Base-by-base conservation (phyloP, 2,888 invertebrate species). In the Pammene aurita region DNA sequence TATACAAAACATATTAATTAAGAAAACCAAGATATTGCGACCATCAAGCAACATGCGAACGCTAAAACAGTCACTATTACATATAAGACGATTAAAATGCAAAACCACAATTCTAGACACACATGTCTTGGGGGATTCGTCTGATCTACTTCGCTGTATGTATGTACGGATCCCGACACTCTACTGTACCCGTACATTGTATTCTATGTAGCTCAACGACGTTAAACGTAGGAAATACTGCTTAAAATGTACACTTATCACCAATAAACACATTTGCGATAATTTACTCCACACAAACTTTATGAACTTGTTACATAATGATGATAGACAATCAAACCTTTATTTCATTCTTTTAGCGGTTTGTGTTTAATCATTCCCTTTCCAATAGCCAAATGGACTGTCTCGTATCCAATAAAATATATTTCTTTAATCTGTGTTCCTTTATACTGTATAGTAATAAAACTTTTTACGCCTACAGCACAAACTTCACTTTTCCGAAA, bases 61-160 rank as follows among this genome's bases (percentile, higher is more conserved):
- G 58, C 66, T 13, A 66, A 14, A 42, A 58, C 13, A 11, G 42
- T 50, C 14, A 66, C 66, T 0, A 42, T 66, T 16, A 48, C 10
- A 34, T 42, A 66, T 0, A 58, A n/a, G 0, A 66, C 5, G 4
- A 58, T 58, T 10, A 66, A n/a, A 26, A 58, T 7, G 34, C 41
- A 66, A 34, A 66, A 58, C 34, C 66, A 66, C 14, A 50, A n/a
- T 6, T 42, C 52, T 5, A 66, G 41, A 16, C 48, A 58, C 0
- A 57, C 34, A 9, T 66, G 58, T 0, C 52, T 58, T 4, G 66
- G 26, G 0, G 57, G 50, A 10, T 26, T 66, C 6, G 38, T 14
- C 5, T 50, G 58, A 9, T 48, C 58, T 0, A 66, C 66, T 34
- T 66, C 66, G 52, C 66, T 66, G 14, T 66, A 66, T 9, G 57